Evolutionary conservation across 2,888 invertebrate species (phyloP).

Genomic region (Congeria kusceri): DNA sequence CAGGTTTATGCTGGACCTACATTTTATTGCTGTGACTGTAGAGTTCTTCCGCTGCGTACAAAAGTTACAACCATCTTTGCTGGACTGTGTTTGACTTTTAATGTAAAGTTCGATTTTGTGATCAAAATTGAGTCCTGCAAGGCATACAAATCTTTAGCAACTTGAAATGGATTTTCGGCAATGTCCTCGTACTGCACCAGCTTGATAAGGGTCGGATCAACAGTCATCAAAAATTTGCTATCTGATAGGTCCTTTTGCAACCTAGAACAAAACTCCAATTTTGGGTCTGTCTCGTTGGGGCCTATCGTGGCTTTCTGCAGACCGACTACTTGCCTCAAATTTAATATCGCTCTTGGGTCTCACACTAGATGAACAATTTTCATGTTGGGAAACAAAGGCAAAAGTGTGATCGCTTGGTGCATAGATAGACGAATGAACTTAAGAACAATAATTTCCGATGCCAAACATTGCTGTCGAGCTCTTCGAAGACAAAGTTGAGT

Average conservation of each 20-base stretch:
- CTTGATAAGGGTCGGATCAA: conserved; percentile 18
- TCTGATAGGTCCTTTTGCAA: conserved; percentile 8
- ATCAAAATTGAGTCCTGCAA: conserved; percentile 16
- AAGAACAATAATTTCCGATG: background rate
- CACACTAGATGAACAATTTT: conserved; percentile 38
- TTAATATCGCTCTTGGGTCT: conserved; percentile 31
- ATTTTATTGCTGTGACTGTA: conserved; percentile 14
- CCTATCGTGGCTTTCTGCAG: background rate
- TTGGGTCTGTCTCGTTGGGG: background rate
- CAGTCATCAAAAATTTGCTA: conserved; percentile 5
- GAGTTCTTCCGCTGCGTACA: conserved; percentile 32
- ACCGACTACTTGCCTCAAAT: conserved; percentile 7
- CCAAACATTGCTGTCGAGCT: conserved; percentile 1
- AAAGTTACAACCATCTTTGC: conserved; percentile 22
- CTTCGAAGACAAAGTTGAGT: conserved; percentile 6
- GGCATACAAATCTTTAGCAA: conserved; percentile 1
- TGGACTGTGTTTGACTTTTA: conserved; percentile 10
- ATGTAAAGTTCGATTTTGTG: conserved; percentile 19
- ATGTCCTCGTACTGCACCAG: conserved; percentile 32
- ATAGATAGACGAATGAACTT: conserved; percentile 34
- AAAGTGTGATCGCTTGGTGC: conserved; percentile 2
- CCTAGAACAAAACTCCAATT: background rate
- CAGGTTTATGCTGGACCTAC: conserved; percentile 2
- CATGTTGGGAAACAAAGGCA: conserved; percentile 29
- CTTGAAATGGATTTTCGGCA: conserved; percentile 7